Evolutionary conservation across 1,140 invertebrate genomes (phyloP).

Genomic region (Bursaphelenchus mucronatus): DNA sequence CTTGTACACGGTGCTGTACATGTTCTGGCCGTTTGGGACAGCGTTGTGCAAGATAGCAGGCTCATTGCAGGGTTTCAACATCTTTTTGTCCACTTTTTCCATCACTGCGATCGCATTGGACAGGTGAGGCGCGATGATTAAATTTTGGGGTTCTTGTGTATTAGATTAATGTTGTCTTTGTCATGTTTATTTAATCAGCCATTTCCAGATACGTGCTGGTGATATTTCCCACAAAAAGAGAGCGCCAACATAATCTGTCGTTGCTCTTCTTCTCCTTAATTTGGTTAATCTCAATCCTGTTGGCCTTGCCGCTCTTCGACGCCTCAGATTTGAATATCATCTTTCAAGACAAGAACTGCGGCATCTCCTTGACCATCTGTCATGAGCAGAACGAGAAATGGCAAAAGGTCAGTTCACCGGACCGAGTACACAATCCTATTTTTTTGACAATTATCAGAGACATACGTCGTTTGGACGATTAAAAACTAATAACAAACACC

Average conservation of each 20-base stretch:
- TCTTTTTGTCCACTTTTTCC: constrained; percentile 63
- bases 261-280: constrained; percentile 55
- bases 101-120: constrained; percentile 63
- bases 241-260: constrained; percentile 56
- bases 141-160: neutral
- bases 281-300: constrained; percentile 53
- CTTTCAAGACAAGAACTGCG: constrained; percentile 50
- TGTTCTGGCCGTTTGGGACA: constrained; percentile 61
- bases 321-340: constrained; percentile 52
- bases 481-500: neutral
- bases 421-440: constrained; percentile 11
- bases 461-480: neutral
- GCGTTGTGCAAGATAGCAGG: constrained; percentile 58
- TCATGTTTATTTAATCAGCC: constrained; percentile 21
- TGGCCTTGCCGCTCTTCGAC: constrained; percentile 53
- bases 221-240: constrained; percentile 58
- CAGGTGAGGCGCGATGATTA: constrained; percentile 41
- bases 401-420: constrained; percentile 39
- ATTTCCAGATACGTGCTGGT: constrained; percentile 55
- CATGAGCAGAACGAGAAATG: constrained; percentile 59
- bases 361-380: constrained; percentile 50
- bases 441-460: neutral
- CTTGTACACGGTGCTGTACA: constrained; percentile 56
- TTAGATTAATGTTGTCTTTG: constrained; percentile 5
- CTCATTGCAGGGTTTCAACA: constrained; percentile 58